These are phyloP conservation scores for Micrastur ruficollis DNA, from an alignment of 2,797 vertebrate species.

Conservation along the genomic window DNA sequence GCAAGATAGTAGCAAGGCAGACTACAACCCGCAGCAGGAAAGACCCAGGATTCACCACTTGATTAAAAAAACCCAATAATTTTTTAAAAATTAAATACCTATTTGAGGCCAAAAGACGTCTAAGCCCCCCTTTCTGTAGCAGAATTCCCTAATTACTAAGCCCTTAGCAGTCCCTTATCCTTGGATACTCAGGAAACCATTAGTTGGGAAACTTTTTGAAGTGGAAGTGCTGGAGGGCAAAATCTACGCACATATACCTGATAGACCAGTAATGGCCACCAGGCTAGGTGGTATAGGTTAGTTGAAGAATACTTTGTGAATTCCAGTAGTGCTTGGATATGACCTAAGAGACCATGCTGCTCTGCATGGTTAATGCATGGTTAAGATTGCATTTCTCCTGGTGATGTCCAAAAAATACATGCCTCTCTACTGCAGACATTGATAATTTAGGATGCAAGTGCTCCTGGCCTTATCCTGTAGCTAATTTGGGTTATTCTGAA, in stretches of 20 bases:
- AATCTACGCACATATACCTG: background rate
- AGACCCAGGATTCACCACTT: background rate
- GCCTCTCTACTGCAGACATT: background rate
- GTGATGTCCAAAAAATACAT: background rate
- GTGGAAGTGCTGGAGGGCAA: background rate
- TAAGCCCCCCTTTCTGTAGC: background rate
- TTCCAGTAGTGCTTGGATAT: background rate
- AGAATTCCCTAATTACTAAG: background rate
- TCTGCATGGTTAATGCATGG: background rate
- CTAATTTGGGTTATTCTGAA: background rate
- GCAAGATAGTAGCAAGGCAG: background rate
- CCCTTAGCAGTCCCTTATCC: background rate
- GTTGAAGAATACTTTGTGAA: background rate
- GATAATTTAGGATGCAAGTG: background rate
- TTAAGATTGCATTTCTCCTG: background rate
- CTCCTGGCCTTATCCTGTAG: background rate
- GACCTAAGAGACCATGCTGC: background rate
- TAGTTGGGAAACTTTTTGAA: background rate
- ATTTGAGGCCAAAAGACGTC: background rate
- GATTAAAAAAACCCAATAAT: background rate
- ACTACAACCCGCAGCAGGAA: background rate
- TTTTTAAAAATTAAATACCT: background rate
- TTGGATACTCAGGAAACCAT: background rate
- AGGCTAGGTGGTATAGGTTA: background rate
- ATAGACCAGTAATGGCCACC: background rate